Conservation (phyloP, 2,113 vertebrate genomes). For the Nothobranchius kuhntae region DNA sequence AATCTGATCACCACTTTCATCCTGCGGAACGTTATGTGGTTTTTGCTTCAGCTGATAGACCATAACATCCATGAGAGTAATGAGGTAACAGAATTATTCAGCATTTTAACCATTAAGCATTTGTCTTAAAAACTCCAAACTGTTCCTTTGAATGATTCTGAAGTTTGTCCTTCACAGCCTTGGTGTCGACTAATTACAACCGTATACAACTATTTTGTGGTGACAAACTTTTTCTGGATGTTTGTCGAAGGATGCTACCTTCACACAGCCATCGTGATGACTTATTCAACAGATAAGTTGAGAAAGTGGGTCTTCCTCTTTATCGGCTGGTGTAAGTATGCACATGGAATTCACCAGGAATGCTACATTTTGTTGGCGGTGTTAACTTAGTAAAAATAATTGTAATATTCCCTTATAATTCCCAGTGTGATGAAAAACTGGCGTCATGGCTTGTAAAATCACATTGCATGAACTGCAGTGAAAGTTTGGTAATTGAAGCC, state of each 20-base stretch:
- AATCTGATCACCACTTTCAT: slow-evolving; percentile 97
- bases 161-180: slow-evolving; percentile 77
- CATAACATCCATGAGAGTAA: slow-evolving; percentile 95
- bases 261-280: slow-evolving; percentile 96
- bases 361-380: too few species aligned
- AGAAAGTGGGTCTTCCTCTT: slow-evolving; percentile 96
- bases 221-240: slow-evolving; percentile 99
- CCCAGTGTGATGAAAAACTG: too few species aligned
- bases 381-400: too few species aligned
- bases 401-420: too few species aligned
- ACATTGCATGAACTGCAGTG: too few species aligned
- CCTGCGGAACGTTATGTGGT: slow-evolving; percentile 93
- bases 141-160: background rate
- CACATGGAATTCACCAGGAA: too few species aligned
- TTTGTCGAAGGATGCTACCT: slow-evolving; percentile 98
- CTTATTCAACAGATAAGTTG: slow-evolving; percentile 96
- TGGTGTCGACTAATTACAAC: slow-evolving; percentile 97
- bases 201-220: slow-evolving; percentile 98
- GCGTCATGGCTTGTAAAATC: too few species aligned
- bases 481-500: too few species aligned
- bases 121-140: too few species aligned
- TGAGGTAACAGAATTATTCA: slow-evolving; percentile 78
- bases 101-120: too few species aligned
- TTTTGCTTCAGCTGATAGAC: slow-evolving; percentile 94
- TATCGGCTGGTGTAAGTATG: slow-evolving; percentile 96